phyloP scores from a whole-genome alignment of 2,888 invertebrate genomes.

The Villa cingulata region DNA sequence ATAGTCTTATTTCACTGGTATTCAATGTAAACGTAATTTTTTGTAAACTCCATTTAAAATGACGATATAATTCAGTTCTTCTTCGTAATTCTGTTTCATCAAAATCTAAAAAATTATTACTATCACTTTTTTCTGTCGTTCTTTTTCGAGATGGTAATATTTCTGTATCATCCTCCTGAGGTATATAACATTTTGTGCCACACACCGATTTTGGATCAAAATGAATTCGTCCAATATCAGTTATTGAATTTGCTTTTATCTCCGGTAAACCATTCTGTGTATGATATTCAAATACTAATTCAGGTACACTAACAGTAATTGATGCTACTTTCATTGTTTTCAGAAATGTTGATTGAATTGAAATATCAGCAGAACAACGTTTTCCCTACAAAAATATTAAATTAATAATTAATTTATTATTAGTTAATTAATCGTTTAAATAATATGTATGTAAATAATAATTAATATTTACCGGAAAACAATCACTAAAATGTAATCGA shows the following conservation, averaged over 20 bases:
- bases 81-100: conserved; percentile 28
- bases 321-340: conserved; percentile 58
- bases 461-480: conserved; percentile 57
- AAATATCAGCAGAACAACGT: conserved; percentile 59
- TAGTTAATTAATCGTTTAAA: no score
- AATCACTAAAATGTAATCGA: conserved; percentile 56
- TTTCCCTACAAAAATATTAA: conserved; percentile 45
- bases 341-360: conserved; percentile 67
- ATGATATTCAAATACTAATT: conserved; percentile 43
- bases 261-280: conserved; percentile 30
- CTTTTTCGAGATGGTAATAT: no score
- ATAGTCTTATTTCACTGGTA: conserved; percentile 28
- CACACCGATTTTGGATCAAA: conserved; percentile 65
- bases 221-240: conserved; percentile 45
- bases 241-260: conserved; percentile 39
- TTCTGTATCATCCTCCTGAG: conserved; percentile 10
- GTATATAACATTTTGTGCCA: conserved; percentile 31
- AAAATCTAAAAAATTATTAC: conserved; percentile 20
- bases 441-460: neutral
- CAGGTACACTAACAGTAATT: conserved; percentile 43
- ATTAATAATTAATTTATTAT: no score
- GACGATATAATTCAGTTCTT: conserved; percentile 30
- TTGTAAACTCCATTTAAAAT: conserved; percentile 28
- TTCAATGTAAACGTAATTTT: conserved; percentile 29
- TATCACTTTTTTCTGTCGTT: no score